A percentile compares a stretch with the other conserved stretches of the same genome.
Conservation (phyloP, 2,888 invertebrate genomes). For the Tenthredo mesomela region DNA sequence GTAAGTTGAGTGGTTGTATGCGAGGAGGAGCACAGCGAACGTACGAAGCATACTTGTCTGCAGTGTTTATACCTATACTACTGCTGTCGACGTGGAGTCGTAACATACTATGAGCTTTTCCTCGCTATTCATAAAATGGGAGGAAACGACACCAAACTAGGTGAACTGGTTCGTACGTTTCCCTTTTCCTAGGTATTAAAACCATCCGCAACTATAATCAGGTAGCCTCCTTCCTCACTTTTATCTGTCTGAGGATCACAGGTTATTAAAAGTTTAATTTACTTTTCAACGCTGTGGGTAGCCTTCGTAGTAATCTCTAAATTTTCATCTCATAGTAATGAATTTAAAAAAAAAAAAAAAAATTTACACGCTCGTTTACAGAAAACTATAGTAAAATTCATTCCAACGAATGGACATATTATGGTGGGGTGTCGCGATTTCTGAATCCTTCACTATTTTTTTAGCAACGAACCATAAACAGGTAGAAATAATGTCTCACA, state of each 20-base stretch:
- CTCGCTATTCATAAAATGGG: constrained; percentile 1
- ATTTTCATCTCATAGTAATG: background rate
- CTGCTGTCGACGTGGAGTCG: background rate
- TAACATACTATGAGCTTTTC: background rate
- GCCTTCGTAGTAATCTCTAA: constrained; percentile 11
- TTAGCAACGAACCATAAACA: background rate
- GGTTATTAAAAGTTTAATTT: constrained; percentile 36
- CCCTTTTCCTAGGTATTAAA: constrained; percentile 21
- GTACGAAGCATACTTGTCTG: background rate
- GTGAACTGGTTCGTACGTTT: constrained; percentile 2
- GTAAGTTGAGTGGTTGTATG: background rate
- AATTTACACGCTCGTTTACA: background rate
- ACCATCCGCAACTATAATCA: constrained; percentile 19
- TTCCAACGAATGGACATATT: background rate
- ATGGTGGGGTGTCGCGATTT: background rate
- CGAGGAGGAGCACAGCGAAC: background rate
- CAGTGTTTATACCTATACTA: background rate
- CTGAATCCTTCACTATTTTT: background rate
- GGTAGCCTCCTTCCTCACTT: background rate
- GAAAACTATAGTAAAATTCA: background rate
- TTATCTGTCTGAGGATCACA: constrained; percentile 7
- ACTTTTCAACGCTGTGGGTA: constrained; percentile 8
- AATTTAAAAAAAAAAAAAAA: background rate
- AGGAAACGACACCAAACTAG: constrained; percentile 8
- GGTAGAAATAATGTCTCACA: background rate